Base-by-base conservation (phyloP, 2,888 invertebrate species). In the Lapara coniferarum region DNA sequence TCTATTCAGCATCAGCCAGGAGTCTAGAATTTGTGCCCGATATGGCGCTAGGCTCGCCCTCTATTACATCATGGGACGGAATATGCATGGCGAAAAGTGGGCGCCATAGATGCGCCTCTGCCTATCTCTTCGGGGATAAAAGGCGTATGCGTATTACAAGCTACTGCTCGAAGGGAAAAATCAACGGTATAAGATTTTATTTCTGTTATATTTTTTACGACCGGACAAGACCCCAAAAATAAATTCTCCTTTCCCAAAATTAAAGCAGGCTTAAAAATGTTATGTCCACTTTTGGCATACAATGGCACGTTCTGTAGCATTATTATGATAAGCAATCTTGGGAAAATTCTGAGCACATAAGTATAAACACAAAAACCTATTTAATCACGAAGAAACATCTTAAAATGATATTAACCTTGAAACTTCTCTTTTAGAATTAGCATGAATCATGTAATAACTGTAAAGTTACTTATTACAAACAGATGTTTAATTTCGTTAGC, bases 261-360 rank as follows among this genome's bases (percentile, higher is more conserved):
- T 19, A 13, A 46, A 19, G 25, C 19, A 63, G 7, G 63, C 16
- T 46, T 46, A 16, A 59, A 14, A 37, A 46, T 16, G 46, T 46
- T 44, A 49, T 19, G 19, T 49, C 63, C 49, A 63, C 49, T 63
- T 63, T 63, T 49, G 63, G 63, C 49, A 49, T 19, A 63, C 63
- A 63, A 63, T 63, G 19, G 63, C 63, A 63, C 8, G 5, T 37
- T 19, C 49, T 13, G 63, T 13, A 19, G 16, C 19, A 16, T 8
- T 46, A 63, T 63, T 63, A 63, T 49, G 63, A 63, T 63, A 63
- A 46, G 46, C 63, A 19, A 7, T 49, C 13, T 63, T 49, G 63
- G 46, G 49, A 13, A 63, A 16, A 63, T 49, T 16, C 12, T 7
- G 16, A 13, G 13, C 10, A 63, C 12, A 19, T 63, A 49, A 19